These are phyloP conservation scores for Heliconius himera DNA, from an alignment of 1,140 invertebrate genomes.

Conservation along the genomic window DNA sequence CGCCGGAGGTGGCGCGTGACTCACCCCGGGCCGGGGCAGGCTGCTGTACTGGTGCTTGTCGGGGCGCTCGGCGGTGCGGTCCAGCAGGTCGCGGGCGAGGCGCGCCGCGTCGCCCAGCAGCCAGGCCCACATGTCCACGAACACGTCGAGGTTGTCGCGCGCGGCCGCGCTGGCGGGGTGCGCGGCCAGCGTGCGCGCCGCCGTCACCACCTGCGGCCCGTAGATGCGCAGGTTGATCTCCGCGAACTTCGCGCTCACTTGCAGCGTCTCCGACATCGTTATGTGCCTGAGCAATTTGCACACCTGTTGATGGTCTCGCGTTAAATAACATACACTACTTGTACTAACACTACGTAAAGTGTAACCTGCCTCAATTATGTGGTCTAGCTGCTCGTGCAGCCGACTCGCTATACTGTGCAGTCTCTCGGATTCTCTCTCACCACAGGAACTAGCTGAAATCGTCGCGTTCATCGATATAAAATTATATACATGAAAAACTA, in stretches of 20 bases:
- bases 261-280: constrained; percentile 94
- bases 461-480: constrained; percentile 24
- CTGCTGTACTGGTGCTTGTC: constrained; percentile 97
- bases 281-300: constrained; percentile 98
- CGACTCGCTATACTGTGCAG: constrained; percentile 79
- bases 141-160: constrained; percentile 98
- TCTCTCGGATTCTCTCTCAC: constrained; percentile 81
- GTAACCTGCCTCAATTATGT: constrained; percentile 78
- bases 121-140: constrained; percentile 98
- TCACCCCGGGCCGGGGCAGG: constrained; percentile 95
- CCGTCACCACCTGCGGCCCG: constrained; percentile 96
- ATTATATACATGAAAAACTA: background rate
- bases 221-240: constrained; percentile 97
- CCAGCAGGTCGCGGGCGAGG: constrained; percentile 94
- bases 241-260: constrained; percentile 97
- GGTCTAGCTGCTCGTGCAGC: constrained; percentile 83
- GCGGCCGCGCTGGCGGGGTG: constrained; percentile 97
- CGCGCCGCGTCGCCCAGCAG: constrained; percentile 93
- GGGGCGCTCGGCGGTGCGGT: constrained; percentile 87
- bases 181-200: constrained; percentile 94
- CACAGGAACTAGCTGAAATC: constrained; percentile 75
- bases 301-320: constrained; percentile 83
- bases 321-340: constrained; percentile 20
- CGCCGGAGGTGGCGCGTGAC: constrained; percentile 48
- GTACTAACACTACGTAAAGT: constrained; percentile 17